Evolutionary conservation across 2,888 invertebrate species (phyloP).

Genomic region (Dimorphilus gyrociliatus): DNA sequence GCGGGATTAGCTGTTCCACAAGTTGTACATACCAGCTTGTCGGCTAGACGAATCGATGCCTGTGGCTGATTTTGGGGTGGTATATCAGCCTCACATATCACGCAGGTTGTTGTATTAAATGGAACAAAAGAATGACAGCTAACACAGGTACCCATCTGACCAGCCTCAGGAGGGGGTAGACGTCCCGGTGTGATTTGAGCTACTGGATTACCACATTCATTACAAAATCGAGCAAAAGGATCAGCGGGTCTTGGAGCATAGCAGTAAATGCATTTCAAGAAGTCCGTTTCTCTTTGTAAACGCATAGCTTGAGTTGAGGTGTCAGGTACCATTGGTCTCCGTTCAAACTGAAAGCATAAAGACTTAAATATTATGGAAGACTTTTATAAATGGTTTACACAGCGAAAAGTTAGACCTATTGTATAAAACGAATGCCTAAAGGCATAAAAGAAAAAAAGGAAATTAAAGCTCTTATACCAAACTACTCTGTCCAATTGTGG

Average conservation of each 20-base stretch:
- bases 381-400: slow-evolving; percentile 1
- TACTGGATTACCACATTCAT: slow-evolving; percentile 26
- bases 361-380: not conserved
- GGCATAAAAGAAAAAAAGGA: not conserved
- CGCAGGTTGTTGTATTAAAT: slow-evolving; percentile 28
- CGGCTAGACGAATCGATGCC: slow-evolving; percentile 14
- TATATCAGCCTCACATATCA: slow-evolving; percentile 34
- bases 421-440: not conserved
- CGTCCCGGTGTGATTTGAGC: slow-evolving; percentile 23
- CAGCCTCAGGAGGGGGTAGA: slow-evolving; percentile 28
- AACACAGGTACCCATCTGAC: slow-evolving; percentile 34
- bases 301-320: slow-evolving; percentile 26
- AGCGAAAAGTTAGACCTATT: not conserved
- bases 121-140: slow-evolving; percentile 33
- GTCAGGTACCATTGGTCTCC: slow-evolving; percentile 20
- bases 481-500: not conserved
- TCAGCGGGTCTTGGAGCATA: slow-evolving; percentile 30
- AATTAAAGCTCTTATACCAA: not conserved
- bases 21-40: slow-evolving; percentile 16
- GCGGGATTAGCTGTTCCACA: slow-evolving; percentile 26
- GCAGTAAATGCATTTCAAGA: slow-evolving; percentile 33
- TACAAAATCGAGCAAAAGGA: slow-evolving; percentile 29
- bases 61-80: slow-evolving; percentile 23
- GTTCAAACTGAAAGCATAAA: not conserved
- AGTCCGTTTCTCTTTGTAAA: slow-evolving; percentile 32